Evolutionary conservation across 2,797 vertebrate species (phyloP), one percentile per base, ranked within the genome.

Genomic region (Enteromius trimaculatus): DNA sequence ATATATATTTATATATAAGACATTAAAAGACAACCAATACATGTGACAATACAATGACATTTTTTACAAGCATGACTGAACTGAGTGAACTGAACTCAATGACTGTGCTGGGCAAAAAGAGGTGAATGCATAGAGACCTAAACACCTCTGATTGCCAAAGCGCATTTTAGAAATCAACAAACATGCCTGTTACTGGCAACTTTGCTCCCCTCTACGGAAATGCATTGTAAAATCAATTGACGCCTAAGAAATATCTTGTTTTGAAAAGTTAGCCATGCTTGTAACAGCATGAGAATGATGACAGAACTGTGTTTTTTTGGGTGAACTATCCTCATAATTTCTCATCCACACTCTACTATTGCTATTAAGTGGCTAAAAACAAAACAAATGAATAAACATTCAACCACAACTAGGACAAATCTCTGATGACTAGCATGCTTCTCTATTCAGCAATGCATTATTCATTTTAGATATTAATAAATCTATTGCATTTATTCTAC

Each of bases 401-500:
- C 31, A 23, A n/a, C 72, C 29, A 23, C 21, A 55, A 55, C 51
- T 55, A 55, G 49, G 64, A 19, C 65, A 66, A 66, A 66, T 21
- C 65, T 66, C 65, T 19, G 7, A 75, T 39, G 70, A 31, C 9
- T 21, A 31, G 8, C 17, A 29, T 51, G 17, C 47, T 21, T 11
- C 72, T 37, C 49, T 55, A 39, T 76, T 76, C 31, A 75, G 11
- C 49, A 75, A 16, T 39, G 31, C 51, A 75, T 58, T 76, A 58
- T 39, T 76, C 0, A 58, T 39, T 58, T 76, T 39, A 58, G 34
- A 58, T 58, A 6, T 76, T 17, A 39, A 23, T 58, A 58, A 58
- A 76, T 17, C 72, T 39, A 39, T 23, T 39, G 13, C 19, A 58
- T 58, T 58, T 10, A 39, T 58, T 58, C 34, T 39, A 39, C 21